Base-by-base conservation (phyloP, 2,113 vertebrate genomes). In the Polypterus senegalus region DNA sequence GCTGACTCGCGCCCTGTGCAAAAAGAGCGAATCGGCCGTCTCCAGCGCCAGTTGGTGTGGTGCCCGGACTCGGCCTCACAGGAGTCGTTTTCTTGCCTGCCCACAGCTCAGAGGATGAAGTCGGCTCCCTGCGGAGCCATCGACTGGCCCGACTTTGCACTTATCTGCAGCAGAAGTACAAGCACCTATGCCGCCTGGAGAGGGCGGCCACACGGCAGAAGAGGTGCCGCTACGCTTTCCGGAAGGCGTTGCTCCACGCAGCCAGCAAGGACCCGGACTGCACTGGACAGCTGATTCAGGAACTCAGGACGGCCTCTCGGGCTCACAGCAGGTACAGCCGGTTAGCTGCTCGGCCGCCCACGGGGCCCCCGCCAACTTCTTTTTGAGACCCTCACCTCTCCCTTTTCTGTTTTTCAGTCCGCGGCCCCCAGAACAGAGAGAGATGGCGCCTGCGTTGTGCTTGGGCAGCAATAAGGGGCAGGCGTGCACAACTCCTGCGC, bases 121-220 rank as follows among this genome's bases (percentile, higher is more conserved):
- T 74, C 3, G 74, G 77, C 11, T 86, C 86, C 61, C 89, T 89
- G 47, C 86, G 96, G 77, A 88, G 89, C 74, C 88, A 89, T 66
- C 90, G 96, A 76, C 86, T 99, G 77, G 83, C 93, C 68, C 85
- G 90, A 80, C 90, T 98, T 78, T 98, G 96, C 87, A 91, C 94
- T 72, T 97, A 97, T 84, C 90, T 99, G 78, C 91, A 89, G 84
- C 91, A 98, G 77, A 96, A 95, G 79, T 97, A 99, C 74, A 93
- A 93, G 89, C 92, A 96, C 86, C 91, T 98, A 78, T 98, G 92
- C 82, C 86, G 92, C 79, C 88, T 94, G 86, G 94, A 97, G 82
- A 85, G 91, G 79, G 91, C 89, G 65, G 90, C 91, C 71, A 88
- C 91, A 48, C 93, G 88, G 64, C 93, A 95, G 69, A 92, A 89